Evolutionary conservation across 2,113 vertebrate genomes (phyloP), one percentile per base, ranked within the genome.

Genomic region (Dissostichus mawsoni): DNA sequence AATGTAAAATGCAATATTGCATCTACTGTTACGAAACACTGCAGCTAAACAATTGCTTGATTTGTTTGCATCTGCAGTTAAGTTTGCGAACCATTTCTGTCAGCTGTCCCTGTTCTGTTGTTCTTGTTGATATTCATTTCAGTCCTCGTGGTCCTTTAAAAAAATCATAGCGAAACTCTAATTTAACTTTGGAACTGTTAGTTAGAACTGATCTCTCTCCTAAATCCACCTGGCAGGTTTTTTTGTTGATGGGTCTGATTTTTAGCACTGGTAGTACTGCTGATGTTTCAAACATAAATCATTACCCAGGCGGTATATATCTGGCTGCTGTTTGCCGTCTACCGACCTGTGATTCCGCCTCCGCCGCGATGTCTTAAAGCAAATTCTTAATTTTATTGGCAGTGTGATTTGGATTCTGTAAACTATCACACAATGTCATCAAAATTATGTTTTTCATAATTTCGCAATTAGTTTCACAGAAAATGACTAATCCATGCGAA

Each of bases 241-340:
- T 51, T 11, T 57, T 44, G 11, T 50, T 50, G 33, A 33, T 9
- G 3, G 11, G 17, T 69, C 71, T 52, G 36, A 6, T 7, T 41
- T 41, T 5, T 41, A 41, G 36, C 36, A 41, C 36, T 41, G 7
- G 7, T 41, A 65, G n/a, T 63, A 20, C 55, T 56, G 48, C 56
- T 36, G 41, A 20, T 56, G 48, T 58, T 81, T 81, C 51, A 68
- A 64, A 50, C 33, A 47, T 47, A 71, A 69, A 29, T 29, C 76
- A 50, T 52, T 80, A 29, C 76, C 52, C 53, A 44, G 8, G 25
- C 17, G 16, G 48, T 36, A 64, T n/a, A 44, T 45, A 47, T 65
- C 29, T 83, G 61, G 45, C 20, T 55, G 47, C 61, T 57, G 56
- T 23, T 70, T 48, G 29, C 50, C 62, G 33, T 67, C 33, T 68